Conservation (phyloP, 2,888 invertebrate genomes). For the Nephrotoma flavescens region DNA sequence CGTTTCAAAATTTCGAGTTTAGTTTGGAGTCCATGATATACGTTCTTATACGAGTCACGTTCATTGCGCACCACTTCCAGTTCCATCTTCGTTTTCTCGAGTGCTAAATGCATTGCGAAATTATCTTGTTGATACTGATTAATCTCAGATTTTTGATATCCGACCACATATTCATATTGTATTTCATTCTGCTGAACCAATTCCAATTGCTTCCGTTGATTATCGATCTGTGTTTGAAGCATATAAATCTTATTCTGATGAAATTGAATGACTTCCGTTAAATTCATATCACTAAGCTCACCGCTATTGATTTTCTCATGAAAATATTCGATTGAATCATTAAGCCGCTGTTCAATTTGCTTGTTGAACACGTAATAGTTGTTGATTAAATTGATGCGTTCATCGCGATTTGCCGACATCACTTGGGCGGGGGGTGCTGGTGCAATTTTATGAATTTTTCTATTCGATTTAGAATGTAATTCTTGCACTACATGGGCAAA, state of each 20-base stretch:
- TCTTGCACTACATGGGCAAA: not conserved
- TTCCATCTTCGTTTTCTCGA: not conserved
- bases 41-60: not conserved
- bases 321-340: not conserved
- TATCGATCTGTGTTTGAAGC: not conserved
- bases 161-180: not conserved
- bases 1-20: not conserved
- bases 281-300: not conserved
- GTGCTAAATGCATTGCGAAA: not conserved
- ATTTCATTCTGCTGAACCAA: not conserved
- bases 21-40: not conserved
- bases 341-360: not conserved
- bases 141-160: not conserved
- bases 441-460: not conserved
- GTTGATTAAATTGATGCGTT: not conserved
- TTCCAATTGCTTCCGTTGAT: not conserved
- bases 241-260: not conserved
- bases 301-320: not conserved
- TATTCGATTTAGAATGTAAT: not conserved
- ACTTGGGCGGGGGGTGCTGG: not conserved
- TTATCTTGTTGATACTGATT: not conserved
- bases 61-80: not conserved
- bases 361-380: not conserved
- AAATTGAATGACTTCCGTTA: not conserved
- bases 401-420: not conserved